phyloP scores from a whole-genome alignment of 2,113 vertebrate species.

The Colaptes auratus region DNA sequence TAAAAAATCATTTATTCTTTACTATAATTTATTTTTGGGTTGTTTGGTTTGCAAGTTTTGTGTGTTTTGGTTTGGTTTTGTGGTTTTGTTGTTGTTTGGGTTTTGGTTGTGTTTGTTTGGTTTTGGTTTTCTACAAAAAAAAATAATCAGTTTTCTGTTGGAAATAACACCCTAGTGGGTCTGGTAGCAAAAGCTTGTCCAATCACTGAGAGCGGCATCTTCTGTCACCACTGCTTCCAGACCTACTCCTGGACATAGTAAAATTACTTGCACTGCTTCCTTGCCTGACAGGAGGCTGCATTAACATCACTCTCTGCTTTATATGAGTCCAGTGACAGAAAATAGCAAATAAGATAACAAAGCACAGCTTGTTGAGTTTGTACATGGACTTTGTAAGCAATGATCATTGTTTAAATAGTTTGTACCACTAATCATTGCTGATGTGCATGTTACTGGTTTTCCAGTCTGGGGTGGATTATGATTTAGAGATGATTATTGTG shows the following conservation, averaged over 20 bases:
- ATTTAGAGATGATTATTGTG: not conserved
- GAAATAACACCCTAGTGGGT: not conserved
- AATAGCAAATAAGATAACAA: not conserved
- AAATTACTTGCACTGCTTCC: not conserved
- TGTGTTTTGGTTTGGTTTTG: too few species aligned
- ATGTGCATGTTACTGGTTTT: not conserved
- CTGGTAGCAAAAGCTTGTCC: not conserved
- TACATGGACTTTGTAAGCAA: not conserved
- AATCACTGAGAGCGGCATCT: fast-evolving
- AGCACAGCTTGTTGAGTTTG: not conserved
- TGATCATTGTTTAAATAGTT: not conserved
- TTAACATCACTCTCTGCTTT: not conserved
- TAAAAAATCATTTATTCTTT: too few species aligned
- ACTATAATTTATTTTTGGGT: too few species aligned
- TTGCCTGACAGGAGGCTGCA: not conserved
- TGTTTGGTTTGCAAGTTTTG: too few species aligned
- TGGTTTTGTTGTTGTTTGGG: too few species aligned
- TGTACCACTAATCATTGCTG: not conserved
- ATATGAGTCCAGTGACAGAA: not conserved
- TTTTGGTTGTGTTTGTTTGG: not conserved
- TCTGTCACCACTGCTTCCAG: not conserved
- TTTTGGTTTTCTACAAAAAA: too few species aligned
- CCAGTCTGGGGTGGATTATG: not conserved
- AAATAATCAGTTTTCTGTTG: not conserved
- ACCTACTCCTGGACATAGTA: not conserved